Base-by-base conservation (phyloP, 2,888 invertebrate species). In the Aethes cnicana region DNA sequence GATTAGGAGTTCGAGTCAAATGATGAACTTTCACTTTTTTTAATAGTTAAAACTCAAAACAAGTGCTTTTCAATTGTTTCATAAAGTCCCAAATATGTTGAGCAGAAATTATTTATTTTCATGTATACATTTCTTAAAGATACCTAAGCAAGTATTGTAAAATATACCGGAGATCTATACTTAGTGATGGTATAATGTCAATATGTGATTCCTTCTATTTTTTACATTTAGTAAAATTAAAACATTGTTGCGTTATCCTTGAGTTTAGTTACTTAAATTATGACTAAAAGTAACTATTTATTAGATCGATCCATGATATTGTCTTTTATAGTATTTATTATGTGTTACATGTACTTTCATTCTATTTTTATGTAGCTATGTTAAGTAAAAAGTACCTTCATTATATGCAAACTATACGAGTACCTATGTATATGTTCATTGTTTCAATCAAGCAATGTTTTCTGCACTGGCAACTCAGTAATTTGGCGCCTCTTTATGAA, bases 231-330 rank as follows among this genome's bases (percentile, higher is more conserved):
- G 47, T 56, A 53, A 43, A 59, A 57, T 50, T 59, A 63, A 59
- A 59, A 63, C 56, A 60, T 65, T 79, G 76, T 78, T 79, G 78
- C 76, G 73, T 74, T 74, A 67, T 63, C 57, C 48, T 59, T 9
- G 68, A 66, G 56, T 67, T 71, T 61, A 61, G 33, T 58, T 70
- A 67, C 64, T 71, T 72, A 77, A 69, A 57, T 62, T 62, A 55
- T 50, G 62, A 64, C 58, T 54, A 61, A 61, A 62, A 66, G n/a
- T 56, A 64, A 58, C 59, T 62, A 70, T n/a, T n/a, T n/a, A n/a
- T n/a, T 68, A 61, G 58, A 59, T 41, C 26, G 39, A 44, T 44
- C 61, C 53, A 52, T 63, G 62, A 67, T 75, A 78, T 78, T 80
- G 81, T 79, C 75, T 63, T 63, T 57, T 61, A 53, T n/a, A n/a